A percentile compares a stretch with the other conserved stretches of the same genome.
These are phyloP conservation scores for Eupithecia dodoneata DNA, from an alignment of 2,888 invertebrate genomes.

Conservation along the genomic window DNA sequence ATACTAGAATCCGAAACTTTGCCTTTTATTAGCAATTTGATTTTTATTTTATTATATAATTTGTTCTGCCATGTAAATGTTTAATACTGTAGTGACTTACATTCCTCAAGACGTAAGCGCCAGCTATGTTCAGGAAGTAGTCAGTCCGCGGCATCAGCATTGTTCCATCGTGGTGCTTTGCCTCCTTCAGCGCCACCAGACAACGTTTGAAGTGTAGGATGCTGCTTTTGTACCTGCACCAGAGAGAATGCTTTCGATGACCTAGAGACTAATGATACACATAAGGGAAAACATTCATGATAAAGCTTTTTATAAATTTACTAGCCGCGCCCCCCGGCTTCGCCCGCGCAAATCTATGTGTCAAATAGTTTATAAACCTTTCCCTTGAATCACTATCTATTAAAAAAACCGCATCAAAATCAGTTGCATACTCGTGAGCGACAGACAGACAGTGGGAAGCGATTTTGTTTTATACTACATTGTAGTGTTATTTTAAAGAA, in stretches of 20 bases:
- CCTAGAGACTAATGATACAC: neutral
- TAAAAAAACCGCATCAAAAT: no score
- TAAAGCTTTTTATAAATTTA: neutral
- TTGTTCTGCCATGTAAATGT: neutral
- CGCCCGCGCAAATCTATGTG: no score
- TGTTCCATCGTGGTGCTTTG: slow-evolving; percentile 54
- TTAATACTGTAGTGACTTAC: slow-evolving; percentile 50
- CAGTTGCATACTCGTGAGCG: no score
- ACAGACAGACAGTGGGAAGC: no score
- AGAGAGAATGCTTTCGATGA: neutral
- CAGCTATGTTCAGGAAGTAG: slow-evolving; percentile 68
- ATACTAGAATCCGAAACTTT: neutral
- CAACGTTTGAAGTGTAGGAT: slow-evolving; percentile 69
- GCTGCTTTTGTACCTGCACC: slow-evolving; percentile 67
- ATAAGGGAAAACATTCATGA: neutral
- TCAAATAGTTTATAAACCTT: no score
- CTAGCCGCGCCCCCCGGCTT: no score
- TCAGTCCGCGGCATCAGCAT: slow-evolving; percentile 59
- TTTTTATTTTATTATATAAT: no score
- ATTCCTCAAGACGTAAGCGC: slow-evolving; percentile 72
- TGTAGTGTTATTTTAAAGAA: no score
- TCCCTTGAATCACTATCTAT: no score
- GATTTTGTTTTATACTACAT: no score
- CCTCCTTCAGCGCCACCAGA: slow-evolving; percentile 62
- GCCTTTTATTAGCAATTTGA: no score